Conservation (phyloP, 30 jellyfish, hydroid and myxozoan genomes). For the Haliclystus octoradiatus region DNA sequence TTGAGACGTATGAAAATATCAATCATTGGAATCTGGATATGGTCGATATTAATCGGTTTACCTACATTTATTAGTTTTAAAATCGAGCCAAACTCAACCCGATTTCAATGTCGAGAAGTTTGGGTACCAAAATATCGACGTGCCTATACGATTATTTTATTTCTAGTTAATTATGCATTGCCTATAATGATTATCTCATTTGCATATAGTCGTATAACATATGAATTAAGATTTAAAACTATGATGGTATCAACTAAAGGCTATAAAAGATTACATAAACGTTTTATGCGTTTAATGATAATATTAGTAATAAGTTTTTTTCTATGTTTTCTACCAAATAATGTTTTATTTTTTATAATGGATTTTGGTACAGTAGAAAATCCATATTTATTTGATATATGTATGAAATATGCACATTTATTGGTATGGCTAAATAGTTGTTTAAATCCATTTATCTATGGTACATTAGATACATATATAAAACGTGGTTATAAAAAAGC, state of each 20-base stretch:
- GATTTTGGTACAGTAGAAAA: slow-evolving; percentile 11
- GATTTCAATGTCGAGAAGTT: slow-evolving; percentile 15
- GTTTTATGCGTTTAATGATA: slow-evolving; percentile 21
- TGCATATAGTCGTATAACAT: slow-evolving; percentile 26
- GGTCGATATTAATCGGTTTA: slow-evolving; percentile 39
- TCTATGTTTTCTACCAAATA: slow-evolving; percentile 35
- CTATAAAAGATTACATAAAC: slow-evolving; percentile 28
- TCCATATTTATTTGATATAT: not conserved
- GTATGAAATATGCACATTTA: slow-evolving; percentile 30
- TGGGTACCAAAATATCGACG: slow-evolving; percentile 8
- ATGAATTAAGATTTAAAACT: slow-evolving; percentile 22
- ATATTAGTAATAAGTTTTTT: slow-evolving; percentile 37
- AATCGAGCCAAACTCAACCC: slow-evolving; percentile 2
- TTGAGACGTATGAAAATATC: slow-evolving; percentile 19
- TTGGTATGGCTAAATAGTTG: slow-evolving; percentile 59
- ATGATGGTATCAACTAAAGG: slow-evolving; percentile 14
- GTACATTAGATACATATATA: slow-evolving; percentile 54
- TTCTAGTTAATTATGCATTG: slow-evolving; percentile 39
- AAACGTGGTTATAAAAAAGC: slow-evolving; percentile 68
- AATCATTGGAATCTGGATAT: slow-evolving; percentile 39
- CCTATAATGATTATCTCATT: slow-evolving; percentile 30
- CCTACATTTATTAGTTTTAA: slow-evolving; percentile 40
- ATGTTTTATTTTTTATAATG: slow-evolving; percentile 33
- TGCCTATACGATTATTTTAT: slow-evolving; percentile 40
- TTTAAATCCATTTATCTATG: slow-evolving; percentile 59